These are phyloP conservation scores for Patella ulyssiponensis DNA, from an alignment of 2,888 invertebrate species.

Conservation along the genomic window DNA sequence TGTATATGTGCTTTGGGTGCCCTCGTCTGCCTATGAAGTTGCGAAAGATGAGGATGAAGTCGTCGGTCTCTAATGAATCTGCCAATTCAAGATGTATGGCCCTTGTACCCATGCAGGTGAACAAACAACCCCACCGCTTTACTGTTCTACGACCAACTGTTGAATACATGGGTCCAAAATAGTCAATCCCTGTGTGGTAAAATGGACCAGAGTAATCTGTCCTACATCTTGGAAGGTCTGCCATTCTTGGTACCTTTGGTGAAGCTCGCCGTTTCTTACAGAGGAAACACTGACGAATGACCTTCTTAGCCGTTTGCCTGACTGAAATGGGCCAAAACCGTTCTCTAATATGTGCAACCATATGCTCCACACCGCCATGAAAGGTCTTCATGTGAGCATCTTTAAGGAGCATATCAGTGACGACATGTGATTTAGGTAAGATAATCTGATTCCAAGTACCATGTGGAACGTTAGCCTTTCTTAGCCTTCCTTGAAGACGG, in stretches of 20 bases:
- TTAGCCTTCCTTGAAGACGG: not conserved
- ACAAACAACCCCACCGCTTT: conserved; percentile 24
- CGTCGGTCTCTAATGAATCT: conserved; percentile 16
- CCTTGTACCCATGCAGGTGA: conserved; percentile 19
- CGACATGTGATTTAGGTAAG: not conserved
- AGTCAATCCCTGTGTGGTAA: conserved; percentile 17
- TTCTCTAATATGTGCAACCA: not conserved
- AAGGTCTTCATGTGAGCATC: not conserved
- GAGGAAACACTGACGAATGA: not conserved
- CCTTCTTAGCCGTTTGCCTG: not conserved
- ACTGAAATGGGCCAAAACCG: not conserved
- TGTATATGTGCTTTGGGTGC: conserved; percentile 24
- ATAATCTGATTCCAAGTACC: not conserved
- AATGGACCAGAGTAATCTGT: conserved; percentile 11
- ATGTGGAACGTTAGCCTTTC: conserved; percentile 6
- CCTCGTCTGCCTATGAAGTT: conserved; percentile 28
- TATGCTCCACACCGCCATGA: not conserved
- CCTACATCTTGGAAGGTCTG: conserved; percentile 20
- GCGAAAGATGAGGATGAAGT: conserved; percentile 11
- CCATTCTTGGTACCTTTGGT: conserved; percentile 5
- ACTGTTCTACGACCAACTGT: conserved; percentile 10
- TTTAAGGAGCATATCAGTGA: not conserved
- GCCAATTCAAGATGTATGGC: conserved; percentile 24
- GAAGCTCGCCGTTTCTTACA: not conserved
- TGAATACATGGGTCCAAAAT: conserved; percentile 20